Evolutionary conservation across 2,113 vertebrate species (phyloP).

Genomic region (Bambusicola thoracicus): DNA sequence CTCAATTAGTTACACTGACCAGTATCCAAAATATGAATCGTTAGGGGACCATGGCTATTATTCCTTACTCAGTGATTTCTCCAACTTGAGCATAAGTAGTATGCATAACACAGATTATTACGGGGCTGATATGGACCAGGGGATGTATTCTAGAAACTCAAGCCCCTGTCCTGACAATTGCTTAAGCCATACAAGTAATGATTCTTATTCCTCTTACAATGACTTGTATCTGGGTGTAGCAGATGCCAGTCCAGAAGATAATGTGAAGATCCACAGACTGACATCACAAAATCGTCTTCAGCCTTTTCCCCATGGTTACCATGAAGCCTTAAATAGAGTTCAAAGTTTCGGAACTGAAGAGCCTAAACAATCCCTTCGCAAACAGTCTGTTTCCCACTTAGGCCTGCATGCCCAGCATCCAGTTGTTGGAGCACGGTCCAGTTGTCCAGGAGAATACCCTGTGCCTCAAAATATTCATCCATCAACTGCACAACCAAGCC

Average conservation of each 20-base stretch:
- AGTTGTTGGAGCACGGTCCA: conserved; percentile 87
- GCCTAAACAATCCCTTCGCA: conserved; percentile 88
- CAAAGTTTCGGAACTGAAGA: conserved; percentile 95
- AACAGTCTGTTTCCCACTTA: conserved; percentile 88
- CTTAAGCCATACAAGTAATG: conserved; percentile 93
- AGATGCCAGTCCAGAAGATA: conserved; percentile 89
- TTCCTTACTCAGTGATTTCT: conserved; percentile 96
- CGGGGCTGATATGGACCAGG: conserved; percentile 89
- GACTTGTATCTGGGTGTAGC: conserved; percentile 92
- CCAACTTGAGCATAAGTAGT: conserved; percentile 91
- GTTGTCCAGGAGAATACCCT: conserved; percentile 93
- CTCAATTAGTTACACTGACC: conserved; percentile 91
- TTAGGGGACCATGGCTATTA: conserved; percentile 95
- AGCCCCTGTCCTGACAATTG: conserved; percentile 89
- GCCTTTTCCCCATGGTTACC: conserved; percentile 92
- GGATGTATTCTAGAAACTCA: conserved; percentile 86
- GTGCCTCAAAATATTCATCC: conserved; percentile 86
- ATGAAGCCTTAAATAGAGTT: conserved; percentile 90
- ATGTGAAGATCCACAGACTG: conserved; percentile 87
- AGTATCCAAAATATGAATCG: conserved; percentile 94
- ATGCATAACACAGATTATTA: conserved; percentile 94
- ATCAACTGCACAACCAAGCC: conserved; percentile 86
- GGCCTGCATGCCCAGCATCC: conserved; percentile 89
- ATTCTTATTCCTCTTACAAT: conserved; percentile 94
- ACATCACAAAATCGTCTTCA: conserved; percentile 88